Conservation (phyloP, 2,113 vertebrate genomes). For the Pteropus alecto region DNA sequence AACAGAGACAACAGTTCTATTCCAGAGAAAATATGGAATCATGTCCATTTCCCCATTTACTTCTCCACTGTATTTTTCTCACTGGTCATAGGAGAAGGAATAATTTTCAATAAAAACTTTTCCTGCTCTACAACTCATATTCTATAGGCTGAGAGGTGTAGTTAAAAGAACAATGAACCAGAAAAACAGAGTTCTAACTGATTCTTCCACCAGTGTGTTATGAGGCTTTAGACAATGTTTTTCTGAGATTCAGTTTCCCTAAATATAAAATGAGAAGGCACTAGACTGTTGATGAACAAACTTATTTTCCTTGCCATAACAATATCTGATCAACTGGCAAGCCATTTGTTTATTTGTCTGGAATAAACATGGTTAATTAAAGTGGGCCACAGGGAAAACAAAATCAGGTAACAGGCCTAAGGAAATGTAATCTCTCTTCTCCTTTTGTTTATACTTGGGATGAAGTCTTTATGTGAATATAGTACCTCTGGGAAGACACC, state of each 20-base stretch:
- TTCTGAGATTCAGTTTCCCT: not conserved
- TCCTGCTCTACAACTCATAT: not conserved
- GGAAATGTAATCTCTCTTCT: not conserved
- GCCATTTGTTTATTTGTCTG: not conserved
- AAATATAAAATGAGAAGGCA: not conserved
- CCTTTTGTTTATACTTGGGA: not conserved
- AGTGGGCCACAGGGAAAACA: not conserved
- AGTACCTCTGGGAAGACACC: not conserved
- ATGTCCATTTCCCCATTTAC: not conserved
- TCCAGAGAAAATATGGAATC: not conserved
- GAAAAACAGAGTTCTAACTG: not conserved
- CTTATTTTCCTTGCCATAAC: not conserved
- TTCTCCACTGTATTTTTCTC: not conserved
- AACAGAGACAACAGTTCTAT: not conserved
- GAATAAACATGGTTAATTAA: not conserved
- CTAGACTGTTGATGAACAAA: not conserved
- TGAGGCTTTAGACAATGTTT: not conserved
- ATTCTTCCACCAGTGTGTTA: not conserved
- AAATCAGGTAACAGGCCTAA: not conserved
- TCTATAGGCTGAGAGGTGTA: not conserved
- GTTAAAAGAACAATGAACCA: not conserved
- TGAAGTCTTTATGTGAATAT: not conserved
- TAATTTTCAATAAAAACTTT: not conserved
- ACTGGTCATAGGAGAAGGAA: not conserved
- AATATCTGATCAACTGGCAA: not conserved